These are phyloP conservation scores for Leucophenga montana DNA, from an alignment of 2,888 invertebrate genomes.

Conservation along the genomic window DNA sequence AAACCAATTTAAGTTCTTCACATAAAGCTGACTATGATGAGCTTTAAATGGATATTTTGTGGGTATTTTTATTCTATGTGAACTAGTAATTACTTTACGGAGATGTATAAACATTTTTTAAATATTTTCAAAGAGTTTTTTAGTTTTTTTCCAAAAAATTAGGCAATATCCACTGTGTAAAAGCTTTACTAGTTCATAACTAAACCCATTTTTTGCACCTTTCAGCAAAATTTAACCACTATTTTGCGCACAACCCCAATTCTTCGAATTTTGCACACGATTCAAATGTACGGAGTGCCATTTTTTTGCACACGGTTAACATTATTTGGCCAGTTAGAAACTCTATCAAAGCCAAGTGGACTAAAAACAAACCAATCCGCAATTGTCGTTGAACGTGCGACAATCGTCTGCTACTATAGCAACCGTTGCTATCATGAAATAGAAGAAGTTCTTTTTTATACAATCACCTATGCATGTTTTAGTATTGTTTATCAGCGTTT, in stretches of 20 bases:
- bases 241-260: slow-evolving; percentile 48
- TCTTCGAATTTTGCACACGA: slow-evolving; percentile 52
- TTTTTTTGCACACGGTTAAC: slow-evolving; percentile 51
- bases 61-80: too few species aligned
- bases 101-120: too few species aligned
- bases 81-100: too few species aligned
- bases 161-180: not conserved
- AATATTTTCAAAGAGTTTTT: too few species aligned
- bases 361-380: slow-evolving; percentile 47
- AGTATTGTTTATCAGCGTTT: slow-evolving; percentile 38
- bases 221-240: slow-evolving; percentile 19
- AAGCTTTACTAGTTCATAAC: not conserved
- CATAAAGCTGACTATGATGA: too few species aligned
- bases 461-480: too few species aligned
- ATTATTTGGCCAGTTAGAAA: slow-evolving; percentile 49
- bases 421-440: slow-evolving; percentile 28
- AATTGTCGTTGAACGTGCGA: slow-evolving; percentile 45
- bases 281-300: slow-evolving; percentile 29
- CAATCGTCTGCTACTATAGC: slow-evolving; percentile 16
- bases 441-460: slow-evolving; percentile 36
- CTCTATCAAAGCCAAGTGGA: slow-evolving; percentile 52
- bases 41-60: too few species aligned
- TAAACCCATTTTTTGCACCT: not conserved
- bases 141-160: too few species aligned
- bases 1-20: too few species aligned